Base-by-base conservation (phyloP, 2,113 vertebrate species). In the Neotragus pygmaeus region DNA sequence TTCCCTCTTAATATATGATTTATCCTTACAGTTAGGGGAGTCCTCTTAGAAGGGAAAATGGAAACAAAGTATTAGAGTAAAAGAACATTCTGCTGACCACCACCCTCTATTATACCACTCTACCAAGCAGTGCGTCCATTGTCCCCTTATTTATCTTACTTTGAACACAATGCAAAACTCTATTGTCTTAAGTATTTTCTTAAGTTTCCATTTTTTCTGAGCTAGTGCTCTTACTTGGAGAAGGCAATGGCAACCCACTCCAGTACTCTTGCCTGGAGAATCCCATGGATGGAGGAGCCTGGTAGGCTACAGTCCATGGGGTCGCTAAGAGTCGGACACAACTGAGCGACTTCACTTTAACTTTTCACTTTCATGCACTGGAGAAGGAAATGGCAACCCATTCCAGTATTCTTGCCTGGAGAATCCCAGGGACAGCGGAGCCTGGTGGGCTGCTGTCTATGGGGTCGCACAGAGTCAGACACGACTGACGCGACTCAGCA, bases 101-200 rank as follows among this genome's bases (percentile, higher is more conserved):
- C 36, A 66, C 15, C 25, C 49, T 83, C 57, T 77, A 57, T 45
- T 78, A 85, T 30, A 89, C 23, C 66, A 60, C 66, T 58, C 14
- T 86, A 81, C 23, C 30, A 94, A 86, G 73, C 33, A 75, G 13
- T 55, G n/a, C 30, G 12, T 81, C 47, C 55, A 93, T 0, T 83
- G 13, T 75, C 23, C 39, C 39, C 90, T 57, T 87, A 66, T 45
- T 60, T 49, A 87, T 57, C 58, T 90, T 51, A 62, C 23, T 90
- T 47, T 53, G 23, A 95, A 93, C n/a, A 81, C n/a, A 92, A 91
- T 66, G 51, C 17, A 64, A 94, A 91, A 94, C 21, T 25, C 55
- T 81, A 64, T 2, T 91, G 51, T 70, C 75, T 81, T 60, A 86
- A 47, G 7, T 39, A 49, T 70, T 89, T 49, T 70, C 78, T 66